Base-by-base conservation (phyloP, 2,888 invertebrate genomes). In the Argynnis bischoffii region DNA sequence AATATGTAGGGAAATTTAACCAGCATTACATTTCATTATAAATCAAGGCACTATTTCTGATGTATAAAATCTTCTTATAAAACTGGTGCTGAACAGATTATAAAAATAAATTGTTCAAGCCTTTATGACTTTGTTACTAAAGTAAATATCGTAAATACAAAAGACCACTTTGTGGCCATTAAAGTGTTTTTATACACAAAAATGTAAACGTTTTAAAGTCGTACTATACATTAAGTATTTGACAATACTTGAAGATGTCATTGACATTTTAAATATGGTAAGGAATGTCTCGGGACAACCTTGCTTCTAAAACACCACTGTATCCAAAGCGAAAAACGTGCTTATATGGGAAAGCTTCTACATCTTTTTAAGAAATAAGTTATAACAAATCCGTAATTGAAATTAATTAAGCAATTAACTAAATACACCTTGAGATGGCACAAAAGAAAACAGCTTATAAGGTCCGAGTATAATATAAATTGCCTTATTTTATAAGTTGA, bases 101-200 rank as follows among this genome's bases (percentile, higher is more conserved):
- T 64, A 69, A 55, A 64, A 56, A 67, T 71, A 69, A 70, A 65
- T 68, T 73, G 69, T 63, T 57, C 48, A 69, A 69, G 71, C 67
- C 65, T 67, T 69, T 70, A 73, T 73, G 64, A 72, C 72, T 65
- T 71, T 69, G 71, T 69, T 69, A 67, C 65, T 55, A 65, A 67
- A 65, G 67, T 69, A 67, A 71, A 71, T 69, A 67, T 71, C 71
- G 65, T 71, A 67, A 71, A 71, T 71, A 67, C 69, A 69, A 63
- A 65, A 67, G 65, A 67, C 71, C 71, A 71, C 64, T 69, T 69
- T 69, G 59, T 21, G 55, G 59, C 55, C 63, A 71, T 71, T 71
- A 69, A 71, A 67, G 21, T 4, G 55, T 67, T 69, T 71, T 71
- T 71, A 54, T 67, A 63, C 35, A 57, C 46, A 56, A 53, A 65